These are phyloP conservation scores for Siniperca scherzeri DNA, from an alignment of 2,797 vertebrate genomes.

Conservation along the genomic window DNA sequence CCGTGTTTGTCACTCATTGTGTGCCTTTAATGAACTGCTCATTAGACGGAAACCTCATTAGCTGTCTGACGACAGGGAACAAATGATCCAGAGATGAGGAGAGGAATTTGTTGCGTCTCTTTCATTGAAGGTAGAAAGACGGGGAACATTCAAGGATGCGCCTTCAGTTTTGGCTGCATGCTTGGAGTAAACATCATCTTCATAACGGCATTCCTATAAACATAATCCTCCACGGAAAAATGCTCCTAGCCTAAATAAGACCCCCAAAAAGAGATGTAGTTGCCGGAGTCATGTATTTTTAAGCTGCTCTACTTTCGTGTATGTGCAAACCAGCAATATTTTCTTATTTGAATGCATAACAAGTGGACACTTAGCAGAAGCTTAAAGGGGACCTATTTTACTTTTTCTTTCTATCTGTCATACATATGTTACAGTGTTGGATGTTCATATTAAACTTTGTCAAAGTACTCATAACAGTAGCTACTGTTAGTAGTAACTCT, in stretches of 20 bases:
- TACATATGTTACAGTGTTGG: too few relatives aligned
- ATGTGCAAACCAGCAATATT: slow-evolving; percentile 32
- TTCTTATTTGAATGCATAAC: slow-evolving; percentile 33
- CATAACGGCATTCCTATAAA: slow-evolving; percentile 45
- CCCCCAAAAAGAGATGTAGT: slow-evolving; percentile 16
- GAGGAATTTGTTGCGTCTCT: slow-evolving; percentile 53
- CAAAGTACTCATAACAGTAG: too few relatives aligned
- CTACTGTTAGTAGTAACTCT: too few relatives aligned
- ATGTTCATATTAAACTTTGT: too few relatives aligned
- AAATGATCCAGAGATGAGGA: slow-evolving; percentile 66
- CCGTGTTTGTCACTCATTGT: slow-evolving; percentile 58
- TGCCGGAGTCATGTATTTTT: slow-evolving; percentile 48
- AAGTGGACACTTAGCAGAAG: slow-evolving; percentile 22
- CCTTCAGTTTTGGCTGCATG: slow-evolving; percentile 36
- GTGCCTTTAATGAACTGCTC: slow-evolving; percentile 76
- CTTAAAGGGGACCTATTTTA: not conserved
- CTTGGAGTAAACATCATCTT: slow-evolving; percentile 63
- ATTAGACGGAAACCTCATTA: slow-evolving; percentile 78
- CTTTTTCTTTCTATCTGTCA: too few relatives aligned
- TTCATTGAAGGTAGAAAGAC: slow-evolving; percentile 52
- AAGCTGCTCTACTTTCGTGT: slow-evolving; percentile 48
- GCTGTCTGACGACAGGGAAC: slow-evolving; percentile 62
- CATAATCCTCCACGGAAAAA: slow-evolving; percentile 62
- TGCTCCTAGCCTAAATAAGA: slow-evolving; percentile 41
- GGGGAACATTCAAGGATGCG: slow-evolving; percentile 43